These are phyloP conservation scores for Ceratothoa steindachneri DNA, from an alignment of 2,888 invertebrate species.

Conservation along the genomic window DNA sequence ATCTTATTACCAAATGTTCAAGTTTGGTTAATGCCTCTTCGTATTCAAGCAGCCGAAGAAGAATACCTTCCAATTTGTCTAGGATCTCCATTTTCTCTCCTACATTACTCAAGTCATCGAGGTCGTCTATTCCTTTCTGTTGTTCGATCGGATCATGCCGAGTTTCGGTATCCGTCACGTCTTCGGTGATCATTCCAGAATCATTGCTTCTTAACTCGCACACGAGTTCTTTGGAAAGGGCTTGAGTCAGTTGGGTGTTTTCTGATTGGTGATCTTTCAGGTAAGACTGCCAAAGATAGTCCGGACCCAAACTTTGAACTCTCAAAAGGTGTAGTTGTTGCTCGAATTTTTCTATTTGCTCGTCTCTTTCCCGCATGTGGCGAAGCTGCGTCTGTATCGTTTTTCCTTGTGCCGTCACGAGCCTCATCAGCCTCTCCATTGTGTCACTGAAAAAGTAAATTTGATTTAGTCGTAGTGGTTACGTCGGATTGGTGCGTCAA, in stretches of 20 bases:
- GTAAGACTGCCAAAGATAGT: slow-evolving; percentile 74
- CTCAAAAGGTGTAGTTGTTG: slow-evolving; percentile 70
- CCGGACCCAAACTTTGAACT: slow-evolving; percentile 71
- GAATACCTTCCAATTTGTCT: slow-evolving; percentile 28
- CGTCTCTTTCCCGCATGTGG: slow-evolving; percentile 64
- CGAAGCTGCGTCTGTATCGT: slow-evolving; percentile 57
- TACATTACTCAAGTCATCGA: slow-evolving; percentile 35
- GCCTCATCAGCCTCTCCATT: slow-evolving; percentile 58
- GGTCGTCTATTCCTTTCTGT: slow-evolving; percentile 22
- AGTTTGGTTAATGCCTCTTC: slow-evolving; percentile 34
- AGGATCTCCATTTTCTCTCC: slow-evolving; percentile 30
- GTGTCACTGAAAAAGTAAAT: slow-evolving; percentile 40
- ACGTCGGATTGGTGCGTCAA: too few relatives aligned
- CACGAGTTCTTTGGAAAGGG: slow-evolving; percentile 28
- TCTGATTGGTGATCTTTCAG: slow-evolving; percentile 56
- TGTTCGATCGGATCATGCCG: neutral
- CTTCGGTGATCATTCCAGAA: slow-evolving; percentile 47
- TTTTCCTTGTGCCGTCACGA: slow-evolving; percentile 62
- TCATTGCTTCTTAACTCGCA: slow-evolving; percentile 48
- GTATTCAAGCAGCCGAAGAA: slow-evolving; percentile 32
- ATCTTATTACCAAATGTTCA: slow-evolving; percentile 16
- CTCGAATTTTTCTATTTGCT: slow-evolving; percentile 72
- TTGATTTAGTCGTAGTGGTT: neutral
- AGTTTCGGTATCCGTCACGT: neutral
- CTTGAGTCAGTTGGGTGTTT: neutral